Conservation (phyloP, 2,797 vertebrate genomes). For the Eidolon dupreanum region DNA sequence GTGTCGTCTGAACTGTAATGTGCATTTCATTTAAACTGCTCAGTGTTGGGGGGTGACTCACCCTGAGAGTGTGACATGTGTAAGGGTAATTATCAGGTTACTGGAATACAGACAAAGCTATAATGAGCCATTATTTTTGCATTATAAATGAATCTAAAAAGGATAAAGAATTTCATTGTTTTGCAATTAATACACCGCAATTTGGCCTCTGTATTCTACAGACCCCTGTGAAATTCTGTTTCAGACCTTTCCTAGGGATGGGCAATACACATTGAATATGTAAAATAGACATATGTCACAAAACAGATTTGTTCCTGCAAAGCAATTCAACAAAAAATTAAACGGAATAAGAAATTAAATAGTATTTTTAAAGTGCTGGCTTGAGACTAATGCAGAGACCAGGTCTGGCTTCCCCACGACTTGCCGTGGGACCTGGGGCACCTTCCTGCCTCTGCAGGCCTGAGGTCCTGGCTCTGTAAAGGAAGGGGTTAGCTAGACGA, state of each 20-base stretch:
- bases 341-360: not conserved
- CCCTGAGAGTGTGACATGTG: not conserved
- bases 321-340: not conserved
- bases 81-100: not conserved
- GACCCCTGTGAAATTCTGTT: not conserved
- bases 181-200: not conserved
- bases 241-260: not conserved
- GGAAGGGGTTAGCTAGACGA: not conserved
- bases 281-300: not conserved
- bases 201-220: not conserved
- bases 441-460: not conserved
- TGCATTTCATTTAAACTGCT: not conserved
- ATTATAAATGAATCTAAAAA: not conserved
- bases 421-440: not conserved
- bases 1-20: not conserved
- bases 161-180: not conserved
- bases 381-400: not conserved
- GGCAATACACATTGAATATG: not conserved
- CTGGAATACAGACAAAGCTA: not conserved
- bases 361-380: not conserved
- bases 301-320: not conserved
- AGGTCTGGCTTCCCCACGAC: not conserved
- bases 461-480: not conserved
- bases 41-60: not conserved
- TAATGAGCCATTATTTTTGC: not conserved